Base-by-base conservation (phyloP, 2,113 vertebrate genomes). In the Bubalus kerabau region DNA sequence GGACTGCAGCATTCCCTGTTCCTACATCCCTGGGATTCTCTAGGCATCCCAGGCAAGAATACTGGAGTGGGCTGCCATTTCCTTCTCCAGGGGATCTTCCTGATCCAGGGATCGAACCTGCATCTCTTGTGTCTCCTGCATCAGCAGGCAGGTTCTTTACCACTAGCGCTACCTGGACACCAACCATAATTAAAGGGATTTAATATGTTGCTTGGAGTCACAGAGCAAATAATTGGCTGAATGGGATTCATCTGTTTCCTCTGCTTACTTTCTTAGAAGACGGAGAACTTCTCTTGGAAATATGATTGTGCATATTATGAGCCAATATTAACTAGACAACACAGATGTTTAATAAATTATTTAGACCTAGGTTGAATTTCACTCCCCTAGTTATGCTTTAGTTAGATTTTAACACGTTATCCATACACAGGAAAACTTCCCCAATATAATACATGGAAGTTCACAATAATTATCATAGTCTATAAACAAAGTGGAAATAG, bases 21-120 rank as follows among this genome's bases (percentile, higher is more conserved):
- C 12, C 0, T 43, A 24, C 0, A 2, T 43, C 40, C 12, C 1
- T 43, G 40, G 71, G 40, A 76, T 26, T 76, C 40, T 43, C 23
- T 12, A 43, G 71, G 71, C 12, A 76, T 17, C 23, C 71, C 71
- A 26, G 40, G 71, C 0, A 1, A 76, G 71, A 76, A 43, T 76
- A 43, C 12, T 43, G 12, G 40, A 26, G 40, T 15, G 11, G 36
- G 36, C 12, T 43, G 71, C 71, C 71, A 43, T 26, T 15, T 76
- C 71, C 36, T 14, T 14, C 71, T 76, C 71, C 23, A 76, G 12
- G 36, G 36, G 36, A 43, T 43, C 71, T 26, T 43, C 71, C 71
- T 24, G 23, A 26, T 12, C 3, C 60, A 62, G 60, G 26, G 6
- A 30, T 30, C 2, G 12, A 43, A 43, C 71, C 40, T 43, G 36